Conservation (phyloP, 2,888 invertebrate species). For the Acheta domesticus region DNA sequence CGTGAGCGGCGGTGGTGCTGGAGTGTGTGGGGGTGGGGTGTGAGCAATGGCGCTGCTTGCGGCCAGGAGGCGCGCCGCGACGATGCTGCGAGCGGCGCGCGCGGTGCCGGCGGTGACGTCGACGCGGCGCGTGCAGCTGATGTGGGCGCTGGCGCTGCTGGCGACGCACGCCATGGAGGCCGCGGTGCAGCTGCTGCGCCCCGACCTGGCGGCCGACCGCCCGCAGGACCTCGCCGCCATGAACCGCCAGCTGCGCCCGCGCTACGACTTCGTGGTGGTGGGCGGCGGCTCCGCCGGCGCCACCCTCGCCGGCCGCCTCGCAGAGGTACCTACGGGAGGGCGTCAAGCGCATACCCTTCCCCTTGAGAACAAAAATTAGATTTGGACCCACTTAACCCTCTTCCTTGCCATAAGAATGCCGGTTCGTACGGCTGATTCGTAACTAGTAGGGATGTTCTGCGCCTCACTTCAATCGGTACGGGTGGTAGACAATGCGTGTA, state of each 20-base stretch:
- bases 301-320: conserved; percentile 37
- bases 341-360: too few species aligned
- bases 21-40: neutral
- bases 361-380: too few species aligned
- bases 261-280: conserved; percentile 37
- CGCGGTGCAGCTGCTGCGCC: conserved; percentile 27
- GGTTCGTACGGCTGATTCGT: too few species aligned
- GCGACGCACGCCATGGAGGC: conserved; percentile 19
- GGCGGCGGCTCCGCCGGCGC: conserved; percentile 39
- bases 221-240: conserved; percentile 25
- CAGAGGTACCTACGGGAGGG: conserved; percentile 21
- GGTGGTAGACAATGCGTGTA: too few species aligned
- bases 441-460: too few species aligned
- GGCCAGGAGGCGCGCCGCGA: too few species aligned
- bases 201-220: conserved; percentile 29
- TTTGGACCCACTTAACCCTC: too few species aligned
- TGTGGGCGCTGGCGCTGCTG: neutral
- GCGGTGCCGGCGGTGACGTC: neutral
- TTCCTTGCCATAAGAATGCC: too few species aligned
- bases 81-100: conserved; percentile 20
- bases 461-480: too few species aligned
- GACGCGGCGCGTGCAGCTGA: neutral
- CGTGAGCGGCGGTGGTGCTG: neutral
- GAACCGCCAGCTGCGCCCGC: conserved; percentile 22
- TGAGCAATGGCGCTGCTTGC: too few species aligned